Evolutionary conservation across 2,113 vertebrate genomes (phyloP).

Genomic region (Octodon degus): DNA sequence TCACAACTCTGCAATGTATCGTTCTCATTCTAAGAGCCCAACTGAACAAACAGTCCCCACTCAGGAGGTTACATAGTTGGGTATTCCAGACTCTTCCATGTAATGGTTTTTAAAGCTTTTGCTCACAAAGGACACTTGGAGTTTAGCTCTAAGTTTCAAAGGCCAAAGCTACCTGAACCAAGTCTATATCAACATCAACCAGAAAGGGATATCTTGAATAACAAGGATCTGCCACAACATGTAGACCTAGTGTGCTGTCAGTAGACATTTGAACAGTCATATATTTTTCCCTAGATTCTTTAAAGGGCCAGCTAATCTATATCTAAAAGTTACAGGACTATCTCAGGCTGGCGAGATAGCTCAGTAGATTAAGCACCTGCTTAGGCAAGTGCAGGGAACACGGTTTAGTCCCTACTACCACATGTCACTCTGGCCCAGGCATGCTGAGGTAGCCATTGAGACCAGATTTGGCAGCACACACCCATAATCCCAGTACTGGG

Average conservation of each 20-base stretch:
- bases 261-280: background rate
- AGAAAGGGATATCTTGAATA: background rate
- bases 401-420: too few relatives aligned
- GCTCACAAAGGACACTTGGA: background rate
- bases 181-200: background rate
- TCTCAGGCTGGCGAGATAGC: background rate
- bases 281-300: background rate
- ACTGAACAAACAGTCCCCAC: background rate
- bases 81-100: background rate
- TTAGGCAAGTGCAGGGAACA: too few relatives aligned
- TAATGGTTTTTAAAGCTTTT: background rate
- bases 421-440: too few relatives aligned
- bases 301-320: background rate
- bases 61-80: background rate
- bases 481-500: too few relatives aligned
- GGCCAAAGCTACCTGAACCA: background rate
- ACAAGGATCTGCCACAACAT: background rate
- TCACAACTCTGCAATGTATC: background rate
- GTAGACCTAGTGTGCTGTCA: background rate
- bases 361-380: too few relatives aligned
- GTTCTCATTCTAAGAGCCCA: background rate
- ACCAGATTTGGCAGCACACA: too few relatives aligned
- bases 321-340: constrained; percentile 26
- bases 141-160: constrained; percentile 12
- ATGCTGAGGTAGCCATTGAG: too few relatives aligned